Evolutionary conservation across 2,113 vertebrate genomes (phyloP).

Genomic region (Urocynchramus pylzowi): DNA sequence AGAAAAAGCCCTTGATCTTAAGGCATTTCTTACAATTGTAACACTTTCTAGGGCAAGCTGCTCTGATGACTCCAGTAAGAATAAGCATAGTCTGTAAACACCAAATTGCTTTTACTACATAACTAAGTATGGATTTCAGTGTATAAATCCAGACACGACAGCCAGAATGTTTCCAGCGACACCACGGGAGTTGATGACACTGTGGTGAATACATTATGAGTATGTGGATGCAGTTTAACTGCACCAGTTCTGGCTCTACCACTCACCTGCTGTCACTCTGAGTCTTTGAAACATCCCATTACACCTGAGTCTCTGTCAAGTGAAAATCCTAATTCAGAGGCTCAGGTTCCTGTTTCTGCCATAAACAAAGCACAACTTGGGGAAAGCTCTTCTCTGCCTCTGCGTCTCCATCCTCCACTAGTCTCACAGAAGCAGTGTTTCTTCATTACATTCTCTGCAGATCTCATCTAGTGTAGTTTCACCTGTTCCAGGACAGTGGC

Average conservation of each 20-base stretch:
- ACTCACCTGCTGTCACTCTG: neutral
- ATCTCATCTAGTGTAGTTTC: neutral
- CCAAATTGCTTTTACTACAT: neutral
- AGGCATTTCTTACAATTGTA: neutral
- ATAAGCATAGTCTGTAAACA: neutral
- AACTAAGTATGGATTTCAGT: neutral
- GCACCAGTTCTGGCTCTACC: neutral
- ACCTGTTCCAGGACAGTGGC: neutral
- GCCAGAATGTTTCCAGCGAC: neutral
- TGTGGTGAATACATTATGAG: neutral
- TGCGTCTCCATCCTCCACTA: accelerated
- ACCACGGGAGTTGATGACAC: neutral
- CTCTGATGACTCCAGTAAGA: neutral
- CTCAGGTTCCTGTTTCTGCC: neutral
- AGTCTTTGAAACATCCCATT: neutral
- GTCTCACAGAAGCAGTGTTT: neutral
- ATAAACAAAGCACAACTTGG: neutral
- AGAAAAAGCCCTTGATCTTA: neutral
- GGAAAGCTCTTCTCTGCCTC: neutral
- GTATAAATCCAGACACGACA: neutral
- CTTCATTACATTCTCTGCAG: neutral
- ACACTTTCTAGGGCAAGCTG: neutral
- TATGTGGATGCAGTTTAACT: neutral
- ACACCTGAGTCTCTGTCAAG: neutral
- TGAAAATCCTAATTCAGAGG: neutral